A percentile compares a stretch with the other conserved stretches of the same genome.
Evolutionary conservation across 2,113 vertebrate genomes (phyloP).

Genomic region (Glareola pratincola): DNA sequence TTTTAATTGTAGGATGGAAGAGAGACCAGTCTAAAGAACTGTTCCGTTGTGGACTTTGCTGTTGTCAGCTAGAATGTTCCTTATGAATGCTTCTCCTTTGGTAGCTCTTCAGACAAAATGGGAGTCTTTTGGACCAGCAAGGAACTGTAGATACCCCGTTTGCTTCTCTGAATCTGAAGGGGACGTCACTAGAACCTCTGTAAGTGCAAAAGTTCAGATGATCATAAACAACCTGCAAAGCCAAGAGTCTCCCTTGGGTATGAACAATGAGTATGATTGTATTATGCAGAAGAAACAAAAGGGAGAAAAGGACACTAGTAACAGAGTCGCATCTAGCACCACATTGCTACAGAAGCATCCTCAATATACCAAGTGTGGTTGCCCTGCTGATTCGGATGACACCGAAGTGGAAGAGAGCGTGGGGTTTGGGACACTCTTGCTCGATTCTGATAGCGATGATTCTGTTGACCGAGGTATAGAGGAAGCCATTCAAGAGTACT

Average conservation of each 20-base stretch:
- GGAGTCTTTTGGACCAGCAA: slow-evolving; percentile 82
- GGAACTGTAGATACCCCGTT: slow-evolving; percentile 82
- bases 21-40: slow-evolving; percentile 8
- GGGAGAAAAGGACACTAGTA: slow-evolving; percentile 7
- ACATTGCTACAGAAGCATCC: background rate
- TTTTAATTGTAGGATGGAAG: slow-evolving; percentile 71
- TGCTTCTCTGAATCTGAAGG: slow-evolving; percentile 84
- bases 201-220: slow-evolving; percentile 89
- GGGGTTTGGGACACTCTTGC: slow-evolving; percentile 37
- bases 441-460: slow-evolving; percentile 89
- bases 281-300: slow-evolving; percentile 67
- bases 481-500: slow-evolving; percentile 93
- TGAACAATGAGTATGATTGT: slow-evolving; percentile 79
- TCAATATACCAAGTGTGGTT: background rate
- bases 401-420: background rate
- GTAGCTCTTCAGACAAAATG: slow-evolving; percentile 88
- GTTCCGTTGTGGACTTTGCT: slow-evolving; percentile 27
- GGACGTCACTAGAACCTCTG: slow-evolving; percentile 72
- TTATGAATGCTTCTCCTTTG: slow-evolving; percentile 90
- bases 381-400: background rate
- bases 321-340: background rate
- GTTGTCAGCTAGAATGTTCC: slow-evolving; percentile 89
- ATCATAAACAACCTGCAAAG: slow-evolving; percentile 89
- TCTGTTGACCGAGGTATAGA: slow-evolving; percentile 94
- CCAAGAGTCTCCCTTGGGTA: slow-evolving; percentile 82